A percentile compares a stretch with the other conserved stretches of the same genome.
Conservation (phyloP, 2,888 invertebrate genomes). For the Taenaris catops region DNA sequence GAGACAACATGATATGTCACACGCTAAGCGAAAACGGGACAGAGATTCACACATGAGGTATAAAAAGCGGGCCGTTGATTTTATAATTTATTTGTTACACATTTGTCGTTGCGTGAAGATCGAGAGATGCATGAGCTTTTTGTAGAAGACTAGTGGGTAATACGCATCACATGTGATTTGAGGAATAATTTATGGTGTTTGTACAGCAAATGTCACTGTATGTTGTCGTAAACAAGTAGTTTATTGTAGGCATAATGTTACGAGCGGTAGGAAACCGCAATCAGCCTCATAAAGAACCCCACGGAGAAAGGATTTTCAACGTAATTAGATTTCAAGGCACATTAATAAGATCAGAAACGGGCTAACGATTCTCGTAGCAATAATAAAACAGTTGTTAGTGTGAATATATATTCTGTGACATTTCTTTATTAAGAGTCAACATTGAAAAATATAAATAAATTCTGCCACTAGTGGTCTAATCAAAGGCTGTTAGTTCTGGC, state of each 20-base stretch:
- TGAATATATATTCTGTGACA: constrained; percentile 15
- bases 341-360: constrained; percentile 24
- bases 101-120: constrained; percentile 80
- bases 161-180: constrained; percentile 75
- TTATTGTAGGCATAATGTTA: constrained; percentile 35
- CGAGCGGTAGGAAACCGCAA: constrained; percentile 38
- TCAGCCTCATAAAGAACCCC: constrained; percentile 30
- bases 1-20: constrained; percentile 37
- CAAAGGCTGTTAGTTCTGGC: constrained; percentile 7
- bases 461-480: constrained; percentile 4
- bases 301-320: constrained; percentile 25
- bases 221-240: constrained; percentile 55
- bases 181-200: constrained; percentile 74
- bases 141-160: constrained; percentile 63
- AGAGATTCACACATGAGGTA: constrained; percentile 46
- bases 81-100: constrained; percentile 80
- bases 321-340: constrained; percentile 25
- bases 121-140: constrained; percentile 75
- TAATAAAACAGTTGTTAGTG: constrained; percentile 18
- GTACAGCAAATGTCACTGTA: constrained; percentile 58
- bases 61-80: constrained; percentile 75
- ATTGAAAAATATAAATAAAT: constrained; percentile 5
- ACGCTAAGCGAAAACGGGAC: constrained; percentile 38
- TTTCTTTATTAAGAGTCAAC: constrained; percentile 8
- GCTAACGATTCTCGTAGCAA: constrained; percentile 17